Base-by-base conservation (phyloP, 1,140 invertebrate species). In the Delia radicum region DNA sequence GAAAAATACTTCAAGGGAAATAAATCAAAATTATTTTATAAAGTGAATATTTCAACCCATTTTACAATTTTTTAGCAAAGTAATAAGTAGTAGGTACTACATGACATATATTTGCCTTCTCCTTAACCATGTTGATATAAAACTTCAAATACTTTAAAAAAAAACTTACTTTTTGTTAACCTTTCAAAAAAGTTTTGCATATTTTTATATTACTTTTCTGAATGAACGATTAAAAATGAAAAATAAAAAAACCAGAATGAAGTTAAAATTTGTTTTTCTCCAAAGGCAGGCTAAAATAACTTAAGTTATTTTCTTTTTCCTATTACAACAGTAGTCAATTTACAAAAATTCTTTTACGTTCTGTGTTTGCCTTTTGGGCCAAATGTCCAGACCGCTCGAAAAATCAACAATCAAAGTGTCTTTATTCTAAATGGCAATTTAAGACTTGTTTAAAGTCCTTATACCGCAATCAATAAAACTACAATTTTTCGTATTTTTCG, bases 361-460 rank as follows among this genome's bases (percentile, higher is more conserved):
- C 48, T n/a, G 33, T 33, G 65, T 33, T 69, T 69, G 65, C 15
- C 29, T 69, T 37, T 33, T 33, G 65, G 29, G 29, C 26, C 62
- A 65, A 65, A 29, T 65, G 62, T 29, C 62, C 62, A 65, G 28
- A 27, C 62, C 62, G 27, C 18, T 21, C 31, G n/a, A 31, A 33
- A 21, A 33, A 33, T 69, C 65, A 69, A 69, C 65, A 69, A 69
- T 69, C 65, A 33, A 69, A 37, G 29, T 69, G 65, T 69, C 65
- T 69, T 33, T 69, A 69, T 69, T 21, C 31, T 69, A 69, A 69
- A 33, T 69, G 65, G 65, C 65, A 69, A 69, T 69, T 69, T 69
- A 69, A 69, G 65, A 69, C 65, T 69, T 69, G 65, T 69, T 69
- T 69, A 69, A 69, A 69, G 31, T 69, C 65, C 65, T 69, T 69